A percentile compares a stretch with the other conserved stretches of the same genome.
Conservation (phyloP, 2,888 invertebrate species). For the Scaptomyza reducta region DNA sequence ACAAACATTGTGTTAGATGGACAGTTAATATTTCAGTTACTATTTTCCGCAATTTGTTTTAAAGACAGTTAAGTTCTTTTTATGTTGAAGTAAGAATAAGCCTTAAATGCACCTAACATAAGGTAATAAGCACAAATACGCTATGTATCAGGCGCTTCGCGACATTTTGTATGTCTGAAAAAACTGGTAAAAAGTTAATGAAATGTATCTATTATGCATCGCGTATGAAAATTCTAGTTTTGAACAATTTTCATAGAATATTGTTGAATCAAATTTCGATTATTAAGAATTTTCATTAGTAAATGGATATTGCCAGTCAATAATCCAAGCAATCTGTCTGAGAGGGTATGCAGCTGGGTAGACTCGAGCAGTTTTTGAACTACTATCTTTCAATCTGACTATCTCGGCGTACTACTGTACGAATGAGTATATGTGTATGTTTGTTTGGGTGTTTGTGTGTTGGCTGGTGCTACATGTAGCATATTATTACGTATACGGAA, state of each 20-base stretch:
- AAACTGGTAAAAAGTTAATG: too few species aligned
- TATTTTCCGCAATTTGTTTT: too few species aligned
- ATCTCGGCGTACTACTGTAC: not conserved
- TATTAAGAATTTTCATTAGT: constrained; percentile 4
- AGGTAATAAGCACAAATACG: too few species aligned
- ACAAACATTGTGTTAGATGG: too few species aligned
- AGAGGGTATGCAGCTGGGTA: constrained; percentile 7
- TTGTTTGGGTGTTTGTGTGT: constrained; percentile 6
- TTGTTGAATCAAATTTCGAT: not conserved
- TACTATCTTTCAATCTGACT: constrained; percentile 4
- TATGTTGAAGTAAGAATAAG: not conserved
- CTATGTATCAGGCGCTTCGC: too few species aligned
- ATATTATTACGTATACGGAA: constrained; percentile 57
- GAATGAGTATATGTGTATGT: not conserved
- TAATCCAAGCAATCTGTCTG: not conserved
- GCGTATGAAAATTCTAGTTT: not conserved
- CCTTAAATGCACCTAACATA: too few species aligned
- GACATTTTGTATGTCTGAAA: too few species aligned
- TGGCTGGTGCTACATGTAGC: constrained; percentile 24
- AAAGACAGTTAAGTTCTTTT: not conserved
- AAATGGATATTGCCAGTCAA: constrained; percentile 1
- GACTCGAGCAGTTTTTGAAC: constrained; percentile 2
- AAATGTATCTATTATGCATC: too few species aligned
- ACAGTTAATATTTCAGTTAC: too few species aligned
- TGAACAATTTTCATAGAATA: not conserved